Evolutionary conservation across 2,888 invertebrate genomes (phyloP), one percentile per base, ranked within the genome.

Genomic region (Eudasyphora cyanicolor): DNA sequence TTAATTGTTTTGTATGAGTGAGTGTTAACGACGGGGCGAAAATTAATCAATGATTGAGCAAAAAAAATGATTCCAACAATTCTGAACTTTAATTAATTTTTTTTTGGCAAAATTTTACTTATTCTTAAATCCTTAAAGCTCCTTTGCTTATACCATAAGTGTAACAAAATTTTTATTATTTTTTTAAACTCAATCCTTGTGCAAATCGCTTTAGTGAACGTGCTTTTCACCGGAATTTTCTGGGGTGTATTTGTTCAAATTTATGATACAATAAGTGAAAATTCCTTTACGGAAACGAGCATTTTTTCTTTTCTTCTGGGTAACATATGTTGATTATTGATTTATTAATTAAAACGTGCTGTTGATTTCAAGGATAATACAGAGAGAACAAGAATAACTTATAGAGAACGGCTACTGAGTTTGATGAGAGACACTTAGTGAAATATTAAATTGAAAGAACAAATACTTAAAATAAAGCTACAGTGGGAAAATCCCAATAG

Each of bases 31-130:
- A 14, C 14, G 17, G 10, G 7, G 19, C 19, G 7, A 38, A 64
- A 38, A 42, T 67, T 67, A 42, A 38, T 21, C 42, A 42, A 24
- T 42, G 67, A 42, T 42, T 54, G n/a, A n/a, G n/a, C n/a, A n/a
- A n/a, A n/a, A n/a, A n/a, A n/a, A n/a, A n/a, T n/a, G n/a, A n/a
- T n/a, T n/a, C n/a, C n/a, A n/a, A n/a, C n/a, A n/a, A n/a, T n/a
- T n/a, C n/a, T n/a, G n/a, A n/a, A n/a, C n/a, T n/a, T n/a, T n/a
- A n/a, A n/a, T n/a, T n/a, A n/a, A n/a, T n/a, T n/a, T n/a, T n/a
- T n/a, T n/a, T n/a, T n/a, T n/a, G n/a, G n/a, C n/a, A n/a, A n/a
- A n/a, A n/a, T n/a, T n/a, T n/a, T n/a, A n/a, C n/a, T n/a, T n/a
- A n/a, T n/a, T n/a, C n/a, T n/a, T n/a, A n/a, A n/a, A n/a, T n/a